Conservation (phyloP, 2,888 invertebrate species). For the Lepetodrilus schrolli region DNA sequence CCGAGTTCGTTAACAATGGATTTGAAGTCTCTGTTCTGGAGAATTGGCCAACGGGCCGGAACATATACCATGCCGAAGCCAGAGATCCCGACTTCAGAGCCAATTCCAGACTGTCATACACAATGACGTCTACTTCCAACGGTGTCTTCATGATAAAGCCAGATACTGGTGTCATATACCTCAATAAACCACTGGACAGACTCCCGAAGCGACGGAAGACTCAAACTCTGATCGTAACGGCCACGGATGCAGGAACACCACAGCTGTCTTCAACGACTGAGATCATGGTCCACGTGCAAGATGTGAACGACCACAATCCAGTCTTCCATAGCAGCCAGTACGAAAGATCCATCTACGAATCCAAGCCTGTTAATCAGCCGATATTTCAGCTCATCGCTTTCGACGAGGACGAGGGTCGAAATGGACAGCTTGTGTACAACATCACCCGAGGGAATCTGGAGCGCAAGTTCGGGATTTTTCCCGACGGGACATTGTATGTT, state of each 20-base stretch:
- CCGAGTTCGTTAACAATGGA: slow-evolving; percentile 76
- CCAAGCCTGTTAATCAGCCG: slow-evolving; percentile 90
- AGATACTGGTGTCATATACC: slow-evolving; percentile 90
- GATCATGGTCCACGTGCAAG: slow-evolving; percentile 80
- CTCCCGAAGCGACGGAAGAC: slow-evolving; percentile 37
- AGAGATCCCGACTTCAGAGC: slow-evolving; percentile 90
- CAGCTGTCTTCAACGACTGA: slow-evolving; percentile 50
- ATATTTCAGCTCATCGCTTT: slow-evolving; percentile 63
- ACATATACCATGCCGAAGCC: slow-evolving; percentile 91
- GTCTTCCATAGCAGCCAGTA: slow-evolving; percentile 93
- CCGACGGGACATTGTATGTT: slow-evolving; percentile 93
- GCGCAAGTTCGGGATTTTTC: slow-evolving; percentile 93
- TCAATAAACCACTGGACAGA: slow-evolving; percentile 82
- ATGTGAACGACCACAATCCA: slow-evolving; percentile 96
- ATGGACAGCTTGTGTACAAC: slow-evolving; percentile 74
- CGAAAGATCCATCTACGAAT: slow-evolving; percentile 92
- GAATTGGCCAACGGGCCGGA: slow-evolving; percentile 94
- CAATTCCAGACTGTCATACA: slow-evolving; percentile 90
- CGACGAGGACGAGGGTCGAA: slow-evolving; percentile 67
- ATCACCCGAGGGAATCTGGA: slow-evolving; percentile 91
- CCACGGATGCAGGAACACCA: slow-evolving; percentile 63
- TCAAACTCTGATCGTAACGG: slow-evolving; percentile 55
- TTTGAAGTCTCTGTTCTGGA: slow-evolving; percentile 84
- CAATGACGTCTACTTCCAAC: slow-evolving; percentile 84
- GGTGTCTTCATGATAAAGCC: slow-evolving; percentile 89